These are phyloP conservation scores for Drosophila paucipuncta DNA, from an alignment of 2,888 invertebrate genomes.

Conservation along the genomic window DNA sequence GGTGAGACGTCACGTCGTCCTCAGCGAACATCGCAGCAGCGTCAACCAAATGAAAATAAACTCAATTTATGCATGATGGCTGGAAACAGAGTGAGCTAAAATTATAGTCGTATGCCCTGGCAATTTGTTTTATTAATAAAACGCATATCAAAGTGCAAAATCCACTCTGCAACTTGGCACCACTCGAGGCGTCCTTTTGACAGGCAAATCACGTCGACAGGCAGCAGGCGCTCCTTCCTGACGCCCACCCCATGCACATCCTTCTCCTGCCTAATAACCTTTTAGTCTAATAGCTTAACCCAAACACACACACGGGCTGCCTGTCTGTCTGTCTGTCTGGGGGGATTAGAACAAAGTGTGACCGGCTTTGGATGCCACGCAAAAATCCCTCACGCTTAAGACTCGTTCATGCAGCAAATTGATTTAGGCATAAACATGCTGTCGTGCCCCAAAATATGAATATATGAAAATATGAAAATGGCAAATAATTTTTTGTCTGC, in stretches of 20 bases:
- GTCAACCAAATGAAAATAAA: conserved; percentile 41
- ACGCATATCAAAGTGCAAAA: conserved; percentile 68
- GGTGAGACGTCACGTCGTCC: conserved; percentile 32
- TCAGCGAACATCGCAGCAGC: conserved; percentile 1
- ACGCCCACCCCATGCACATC: no score
- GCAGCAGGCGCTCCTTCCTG: conserved; percentile 5
- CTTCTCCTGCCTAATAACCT: conserved; percentile 55
- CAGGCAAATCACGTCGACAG: conserved; percentile 63
- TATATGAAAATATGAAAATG: conserved; percentile 6
- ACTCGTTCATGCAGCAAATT: conserved; percentile 77
- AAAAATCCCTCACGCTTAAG: conserved; percentile 60
- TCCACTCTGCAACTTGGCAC: conserved; percentile 46
- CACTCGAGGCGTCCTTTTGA: conserved; percentile 32
- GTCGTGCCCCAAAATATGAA: conserved; percentile 24
- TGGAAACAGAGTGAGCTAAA: conserved; percentile 16
- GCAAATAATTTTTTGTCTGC: conserved; percentile 57
- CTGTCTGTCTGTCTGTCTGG: conserved; percentile 7
- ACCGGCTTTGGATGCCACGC: conserved; percentile 34
- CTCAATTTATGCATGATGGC: conserved; percentile 56
- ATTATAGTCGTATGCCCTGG: conserved; percentile 53
- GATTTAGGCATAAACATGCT: conserved; percentile 80
- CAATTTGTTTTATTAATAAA: conserved; percentile 68
- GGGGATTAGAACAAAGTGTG: conserved; percentile 44
- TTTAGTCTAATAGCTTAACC: conserved; percentile 70
- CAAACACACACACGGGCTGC: conserved; percentile 22